phyloP scores from a whole-genome alignment of 2,888 invertebrate species.

The Choreutis nemorana region DNA sequence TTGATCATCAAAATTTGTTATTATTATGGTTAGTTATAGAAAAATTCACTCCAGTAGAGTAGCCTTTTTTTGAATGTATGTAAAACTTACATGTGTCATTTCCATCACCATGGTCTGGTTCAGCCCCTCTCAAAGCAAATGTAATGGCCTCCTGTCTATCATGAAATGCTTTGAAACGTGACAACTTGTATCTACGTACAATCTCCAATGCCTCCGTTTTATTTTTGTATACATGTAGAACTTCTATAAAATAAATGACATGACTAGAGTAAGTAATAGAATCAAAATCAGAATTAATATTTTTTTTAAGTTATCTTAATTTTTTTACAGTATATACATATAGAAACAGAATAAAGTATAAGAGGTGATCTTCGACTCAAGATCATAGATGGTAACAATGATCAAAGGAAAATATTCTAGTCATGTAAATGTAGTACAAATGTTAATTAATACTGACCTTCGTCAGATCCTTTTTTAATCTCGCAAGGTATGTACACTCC shows the following conservation, averaged over 20 bases:
- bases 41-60: neutral
- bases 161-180: slow-evolving; percentile 82
- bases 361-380: neutral
- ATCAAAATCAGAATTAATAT: neutral
- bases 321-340: no score
- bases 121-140: slow-evolving; percentile 76
- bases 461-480: slow-evolving; percentile 57
- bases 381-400: neutral
- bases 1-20: no score
- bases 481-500: slow-evolving; percentile 65
- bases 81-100: slow-evolving; percentile 50
- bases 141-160: slow-evolving; percentile 77
- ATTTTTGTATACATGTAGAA: slow-evolving; percentile 72
- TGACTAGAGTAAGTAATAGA: neutral
- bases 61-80: neutral
- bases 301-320: neutral
- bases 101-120: slow-evolving; percentile 53
- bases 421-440: neutral
- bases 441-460: slow-evolving; percentile 29
- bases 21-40: no score
- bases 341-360: neutral
- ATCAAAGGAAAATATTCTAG: neutral
- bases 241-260: slow-evolving; percentile 27
- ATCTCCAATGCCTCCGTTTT: slow-evolving; percentile 77
- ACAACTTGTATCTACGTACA: slow-evolving; percentile 78